Base-by-base conservation (phyloP, 1,140 invertebrate species). In the Uloborus diversus region DNA sequence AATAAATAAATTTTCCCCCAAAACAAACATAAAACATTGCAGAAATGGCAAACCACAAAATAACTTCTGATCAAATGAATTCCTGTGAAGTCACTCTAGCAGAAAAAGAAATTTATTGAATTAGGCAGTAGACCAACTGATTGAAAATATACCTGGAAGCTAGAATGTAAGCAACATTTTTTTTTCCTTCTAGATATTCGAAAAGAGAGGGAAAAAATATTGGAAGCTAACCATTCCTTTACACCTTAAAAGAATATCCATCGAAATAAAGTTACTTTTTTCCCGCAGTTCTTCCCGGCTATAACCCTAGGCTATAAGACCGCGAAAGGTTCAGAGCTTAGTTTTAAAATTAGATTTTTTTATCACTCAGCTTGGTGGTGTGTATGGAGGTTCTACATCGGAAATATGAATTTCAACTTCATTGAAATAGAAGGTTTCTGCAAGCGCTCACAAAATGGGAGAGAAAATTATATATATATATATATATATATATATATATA, bases 201-300 rank as follows among this genome's bases (percentile, higher is more conserved):
- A 17, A 17, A 42, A 42, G 17, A 42, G 37, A 2, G 37, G 37
- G 2, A 2, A 2, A 42, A 17, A 42, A 42, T 13, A 42, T 13
- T 42, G 17, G 37, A 2, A 42, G 17, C 37, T 3, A 27, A 73
- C n/a, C 33, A 73, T 61, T 73, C 49, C 69, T 61, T 23, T 73
- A 73, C 35, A 35, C 51, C 35, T 30, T 28, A 14, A 17, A 61
- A 73, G 56, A 73, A 73, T 73, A 73, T 75, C 71, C 59, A 62
- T 64, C 71, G 64, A 70, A 75, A 75, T 75, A 75, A 75, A 75
- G 71, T 75, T 75, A 75, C 64, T 75, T 64, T 35, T 42, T 37
- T 42, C 25, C 4, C 33, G 25, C 37, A 27, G 20, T 13, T 59
- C 23, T 42, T 61, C 69, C 47, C 69, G 30, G 42, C 71, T 64